Evolutionary conservation across 1,140 invertebrate species (phyloP), one percentile per base, ranked within the genome.

Genomic region (Drosophila paulistorum): DNA sequence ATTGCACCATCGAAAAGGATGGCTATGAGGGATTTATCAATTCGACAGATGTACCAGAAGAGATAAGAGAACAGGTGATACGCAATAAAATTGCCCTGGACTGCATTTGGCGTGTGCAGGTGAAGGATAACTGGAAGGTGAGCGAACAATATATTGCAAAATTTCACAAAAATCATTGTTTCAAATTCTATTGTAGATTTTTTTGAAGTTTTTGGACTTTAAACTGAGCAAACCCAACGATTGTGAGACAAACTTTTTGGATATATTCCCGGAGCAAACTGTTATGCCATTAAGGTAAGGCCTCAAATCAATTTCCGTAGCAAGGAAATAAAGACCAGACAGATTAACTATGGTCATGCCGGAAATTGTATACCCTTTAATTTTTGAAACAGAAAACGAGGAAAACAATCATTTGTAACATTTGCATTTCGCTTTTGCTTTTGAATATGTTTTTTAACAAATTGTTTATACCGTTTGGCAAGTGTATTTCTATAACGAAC

Each of bases 231-330:
- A 94, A 78, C 96, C 96, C 1, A 97, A 97, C 90, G 96, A 97
- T 78, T 97, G 96, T 79, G 95, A 96, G n/a, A 94, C 93, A 11
- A 97, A 97, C 92, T 97, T 96, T 85, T 93, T 97, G 45, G 95
- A 97, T 90, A 93, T 97, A 54, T 96, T 97, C 91, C 94, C 94
- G 6, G 94, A 94, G 65, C 92, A 93, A 63, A 95, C 95, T 26
- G 94, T 96, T 74, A 92, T 96, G 74, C 92, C 94, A 48, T 93
- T 94, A 45, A 93, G 92, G 87, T 92, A 90, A 48, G 58, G 55
- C 68, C 72, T 57, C 80, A 89, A 87, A 77, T 77, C 84, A 87
- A 87, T 87, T 87, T 87, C 83, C 83, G 83, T 76, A 70, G 17
- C 54, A 54, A 55, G 17, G 41, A 68, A 72, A 30, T 30, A 30